phyloP scores from a whole-genome alignment of 2,113 vertebrate species.

The Phrynosoma blainvillii region DNA sequence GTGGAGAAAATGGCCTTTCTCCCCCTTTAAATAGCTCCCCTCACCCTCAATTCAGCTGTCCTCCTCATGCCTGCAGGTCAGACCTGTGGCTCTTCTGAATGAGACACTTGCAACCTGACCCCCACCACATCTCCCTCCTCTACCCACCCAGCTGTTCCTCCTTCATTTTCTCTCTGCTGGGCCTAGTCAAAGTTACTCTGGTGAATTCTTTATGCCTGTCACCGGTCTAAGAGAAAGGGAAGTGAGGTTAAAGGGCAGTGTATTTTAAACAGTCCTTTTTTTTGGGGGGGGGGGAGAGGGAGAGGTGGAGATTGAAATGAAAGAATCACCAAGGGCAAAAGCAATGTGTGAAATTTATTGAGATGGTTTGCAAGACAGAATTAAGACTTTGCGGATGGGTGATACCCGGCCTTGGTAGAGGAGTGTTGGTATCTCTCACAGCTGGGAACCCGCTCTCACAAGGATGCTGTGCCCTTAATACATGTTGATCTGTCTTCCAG shows the following conservation, averaged over 20 bases:
- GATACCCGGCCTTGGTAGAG: background rate
- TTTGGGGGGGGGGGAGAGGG: no score
- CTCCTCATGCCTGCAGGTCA: conserved; percentile 53
- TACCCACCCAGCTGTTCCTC: conserved; percentile 60
- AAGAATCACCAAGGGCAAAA: background rate
- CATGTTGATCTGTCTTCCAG: background rate
- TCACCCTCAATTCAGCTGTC: conserved; percentile 52
- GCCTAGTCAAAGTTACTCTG: conserved; percentile 51
- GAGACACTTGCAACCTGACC: conserved; percentile 59
- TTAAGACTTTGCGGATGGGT: background rate
- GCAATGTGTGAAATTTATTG: conserved; percentile 9
- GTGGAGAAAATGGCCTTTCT: background rate
- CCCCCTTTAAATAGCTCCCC: conserved; percentile 50
- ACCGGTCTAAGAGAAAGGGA: conserved; percentile 27
- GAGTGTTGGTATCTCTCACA: background rate
- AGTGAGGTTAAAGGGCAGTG: conserved; percentile 48
- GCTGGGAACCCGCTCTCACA: background rate
- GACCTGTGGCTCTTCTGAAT: conserved; percentile 60
- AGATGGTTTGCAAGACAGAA: background rate
- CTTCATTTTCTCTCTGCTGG: conserved; percentile 54
- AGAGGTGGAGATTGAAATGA: no score
- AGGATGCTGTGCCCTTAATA: background rate
- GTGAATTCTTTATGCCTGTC: conserved; percentile 52
- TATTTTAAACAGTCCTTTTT: conserved; percentile 13
- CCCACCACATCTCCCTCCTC: conserved; percentile 38